phyloP scores from a whole-genome alignment of 2,888 invertebrate species.

The Dynastes grantii region DNA sequence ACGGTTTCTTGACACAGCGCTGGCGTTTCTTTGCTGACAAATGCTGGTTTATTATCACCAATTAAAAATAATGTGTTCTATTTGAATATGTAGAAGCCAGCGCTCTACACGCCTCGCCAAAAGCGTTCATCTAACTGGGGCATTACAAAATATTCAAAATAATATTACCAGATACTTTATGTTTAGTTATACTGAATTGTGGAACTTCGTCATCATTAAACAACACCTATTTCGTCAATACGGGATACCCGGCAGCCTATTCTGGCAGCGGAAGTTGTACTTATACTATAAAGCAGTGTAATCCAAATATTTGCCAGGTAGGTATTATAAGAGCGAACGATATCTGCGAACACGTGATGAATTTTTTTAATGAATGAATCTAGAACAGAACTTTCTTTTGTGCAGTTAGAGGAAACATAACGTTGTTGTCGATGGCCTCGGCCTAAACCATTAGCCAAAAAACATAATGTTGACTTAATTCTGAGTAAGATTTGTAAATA shows the following conservation, averaged over 20 bases:
- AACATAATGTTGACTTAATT: no score
- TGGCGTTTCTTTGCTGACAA: no score
- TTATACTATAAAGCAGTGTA: constrained; percentile 81
- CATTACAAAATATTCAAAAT: no score
- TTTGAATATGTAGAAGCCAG: neutral
- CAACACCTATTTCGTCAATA: constrained; percentile 89
- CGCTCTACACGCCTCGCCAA: neutral
- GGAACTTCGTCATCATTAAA: constrained; percentile 81
- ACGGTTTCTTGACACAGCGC: no score
- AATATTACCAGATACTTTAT: neutral
- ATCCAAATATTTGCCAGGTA: constrained; percentile 81
- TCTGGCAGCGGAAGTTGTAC: constrained; percentile 81
- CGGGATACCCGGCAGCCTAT: constrained; percentile 82
- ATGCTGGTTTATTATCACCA: no score
- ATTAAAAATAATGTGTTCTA: neutral
- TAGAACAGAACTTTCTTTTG: no score
- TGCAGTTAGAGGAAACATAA: no score
- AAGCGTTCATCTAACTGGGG: neutral
- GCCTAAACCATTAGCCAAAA: no score
- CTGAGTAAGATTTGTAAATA: no score
- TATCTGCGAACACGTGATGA: no score
- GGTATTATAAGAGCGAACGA: neutral
- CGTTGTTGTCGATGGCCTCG: no score
- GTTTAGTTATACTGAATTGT: constrained; percentile 82
- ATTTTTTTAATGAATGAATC: no score